A percentile compares a stretch with the other conserved stretches of the same genome.
phyloP scores from a whole-genome alignment of 2,888 invertebrate species.

The Cyclophora albipunctata region DNA sequence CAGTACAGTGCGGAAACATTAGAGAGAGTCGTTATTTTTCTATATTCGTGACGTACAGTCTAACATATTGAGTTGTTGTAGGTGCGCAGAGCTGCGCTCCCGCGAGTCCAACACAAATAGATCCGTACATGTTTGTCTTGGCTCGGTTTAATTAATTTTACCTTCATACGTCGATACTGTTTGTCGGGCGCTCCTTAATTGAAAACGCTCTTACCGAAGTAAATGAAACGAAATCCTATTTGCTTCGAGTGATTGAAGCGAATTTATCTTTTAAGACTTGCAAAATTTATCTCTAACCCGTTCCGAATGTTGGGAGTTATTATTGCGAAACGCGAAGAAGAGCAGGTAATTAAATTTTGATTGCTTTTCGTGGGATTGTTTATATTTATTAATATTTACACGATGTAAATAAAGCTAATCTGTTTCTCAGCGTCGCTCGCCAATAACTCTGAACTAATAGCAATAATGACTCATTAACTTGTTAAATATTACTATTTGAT shows the following conservation, averaged over 20 bases:
- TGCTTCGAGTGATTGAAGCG: conserved; percentile 70
- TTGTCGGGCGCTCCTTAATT: conserved; percentile 71
- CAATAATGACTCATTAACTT: conserved; percentile 58
- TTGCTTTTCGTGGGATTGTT: conserved; percentile 57
- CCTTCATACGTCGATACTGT: conserved; percentile 75
- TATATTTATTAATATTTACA: conserved; percentile 61
- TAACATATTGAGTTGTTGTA: conserved; percentile 18
- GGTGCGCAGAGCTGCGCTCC: conserved; percentile 17
- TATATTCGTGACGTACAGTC: conserved; percentile 28
- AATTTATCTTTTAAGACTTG: conserved; percentile 73
- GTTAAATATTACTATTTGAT: conserved; percentile 52
- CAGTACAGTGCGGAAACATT: too few species aligned
- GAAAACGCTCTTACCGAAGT: conserved; percentile 71
- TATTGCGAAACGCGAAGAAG: conserved; percentile 47
- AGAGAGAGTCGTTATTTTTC: conserved; percentile 10
- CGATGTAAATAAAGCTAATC: conserved; percentile 43
- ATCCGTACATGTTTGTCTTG: conserved; percentile 72
- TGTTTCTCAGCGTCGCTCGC: conserved; percentile 19
- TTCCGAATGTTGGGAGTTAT: conserved; percentile 38
- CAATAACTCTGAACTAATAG: conserved; percentile 51
- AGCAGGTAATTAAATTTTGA: conserved; percentile 65
- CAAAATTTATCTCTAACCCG: conserved; percentile 62
- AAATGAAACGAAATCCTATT: conserved; percentile 74
- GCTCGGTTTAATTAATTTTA: conserved; percentile 73
- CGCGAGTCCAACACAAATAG: conserved; percentile 64